Base-by-base conservation (phyloP, 1,140 invertebrate species). In the Plutomurus gul region DNA sequence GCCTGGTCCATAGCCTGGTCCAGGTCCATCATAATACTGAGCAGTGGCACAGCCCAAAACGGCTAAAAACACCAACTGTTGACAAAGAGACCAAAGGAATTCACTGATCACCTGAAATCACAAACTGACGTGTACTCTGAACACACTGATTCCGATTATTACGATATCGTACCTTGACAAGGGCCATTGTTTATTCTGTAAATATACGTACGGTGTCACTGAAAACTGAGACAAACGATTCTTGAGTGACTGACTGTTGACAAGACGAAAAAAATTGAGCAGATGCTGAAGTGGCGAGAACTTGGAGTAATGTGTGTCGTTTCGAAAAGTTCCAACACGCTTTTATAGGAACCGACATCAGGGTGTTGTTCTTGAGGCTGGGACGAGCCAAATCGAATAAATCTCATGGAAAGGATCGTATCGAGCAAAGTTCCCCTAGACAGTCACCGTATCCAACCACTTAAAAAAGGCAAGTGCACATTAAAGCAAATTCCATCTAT, bases 1-100 rank as follows among this genome's bases (percentile, higher is more conserved):
- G 3, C 37, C 30, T 18, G 16, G 71, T 43, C 77, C 77, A 78
- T 72, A 78, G 37, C 77, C 72, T 22, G 75, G 71, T 43, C 25
- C 37, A 22, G 37, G 36, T 33, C 56, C 56, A 65, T 65, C 56
- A 7, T 65, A 65, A 72, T 72, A 72, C 13, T 72, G 70, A 40
- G 70, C 36, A 39, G 40, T 13, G 25, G 70, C 70, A 72, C 70
- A 72, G n/a, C 70, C 70, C 36, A 72, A 72, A 40, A 43, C 36
- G 18, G 40, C 36, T 39, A 72, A 22, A 27, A 43, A 40, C 70
- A 72, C 70, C 70, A 72, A 72, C 70, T 72, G 37, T 22, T 40
- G 70, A 27, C 8, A 72, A 39, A 72, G 8, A 72, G 18, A 37
- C 16, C 22, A 71, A 71, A 39, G n/a, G 8, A 43, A 43, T 10